Evolutionary conservation across 2,888 invertebrate species (phyloP).

Genomic region (Leptopilina myrica): DNA sequence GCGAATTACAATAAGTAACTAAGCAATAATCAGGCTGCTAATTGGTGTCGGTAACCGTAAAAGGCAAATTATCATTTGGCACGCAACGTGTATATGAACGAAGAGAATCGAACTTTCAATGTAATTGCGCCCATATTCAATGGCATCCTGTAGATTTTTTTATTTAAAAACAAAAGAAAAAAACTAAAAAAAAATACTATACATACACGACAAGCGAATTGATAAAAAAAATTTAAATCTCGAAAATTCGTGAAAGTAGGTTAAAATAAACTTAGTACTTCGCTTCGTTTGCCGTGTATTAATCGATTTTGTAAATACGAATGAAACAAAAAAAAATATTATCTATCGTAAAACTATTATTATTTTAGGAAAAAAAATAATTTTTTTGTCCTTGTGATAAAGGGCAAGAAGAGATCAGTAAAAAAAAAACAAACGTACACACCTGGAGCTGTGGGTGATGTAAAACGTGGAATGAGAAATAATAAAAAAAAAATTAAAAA

Average conservation of each 20-base stretch:
- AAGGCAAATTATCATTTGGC: slow-evolving; percentile 11
- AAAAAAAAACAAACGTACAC: neutral
- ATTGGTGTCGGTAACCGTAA: slow-evolving; percentile 37
- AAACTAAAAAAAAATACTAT: no score
- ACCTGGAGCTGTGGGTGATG: slow-evolving; percentile 27
- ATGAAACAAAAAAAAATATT: neutral
- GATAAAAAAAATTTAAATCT: neutral
- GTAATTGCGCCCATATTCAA: slow-evolving; percentile 18
- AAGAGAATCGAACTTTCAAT: slow-evolving; percentile 28
- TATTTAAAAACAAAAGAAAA: neutral
- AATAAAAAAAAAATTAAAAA: slow-evolving; percentile 12
- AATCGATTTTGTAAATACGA: slow-evolving; percentile 38
- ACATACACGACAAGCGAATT: slow-evolving; percentile 7
- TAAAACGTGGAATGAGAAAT: slow-evolving; percentile 15
- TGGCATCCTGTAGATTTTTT: slow-evolving; percentile 34
- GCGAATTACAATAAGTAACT: slow-evolving; percentile 37
- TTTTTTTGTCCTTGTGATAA: slow-evolving; percentile 22
- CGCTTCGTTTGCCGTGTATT: slow-evolving; percentile 8
- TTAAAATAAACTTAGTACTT: slow-evolving; percentile 21
- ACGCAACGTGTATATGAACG: slow-evolving; percentile 17
- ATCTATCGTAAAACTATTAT: slow-evolving; percentile 31
- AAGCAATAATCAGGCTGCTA: slow-evolving; percentile 39
- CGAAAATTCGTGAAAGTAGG: neutral
- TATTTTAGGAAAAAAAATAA: neutral
- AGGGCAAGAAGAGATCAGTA: slow-evolving; percentile 26